These are phyloP conservation scores for Chrysina gloriosa DNA, from an alignment of 2,888 invertebrate genomes.

Conservation along the genomic window DNA sequence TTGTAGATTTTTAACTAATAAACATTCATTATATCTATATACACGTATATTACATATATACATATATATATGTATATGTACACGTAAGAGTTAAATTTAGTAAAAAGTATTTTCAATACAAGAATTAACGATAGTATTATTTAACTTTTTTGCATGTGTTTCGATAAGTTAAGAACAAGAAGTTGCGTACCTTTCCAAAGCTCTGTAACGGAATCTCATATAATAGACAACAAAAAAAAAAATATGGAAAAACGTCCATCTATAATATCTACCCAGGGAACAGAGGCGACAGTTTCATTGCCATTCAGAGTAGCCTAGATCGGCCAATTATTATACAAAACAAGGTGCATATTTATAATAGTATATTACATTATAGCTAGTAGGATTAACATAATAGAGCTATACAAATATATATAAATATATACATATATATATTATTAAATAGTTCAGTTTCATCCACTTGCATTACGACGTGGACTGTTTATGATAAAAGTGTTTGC, in stretches of 20 bases:
- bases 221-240: too few species aligned
- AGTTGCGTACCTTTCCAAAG: constrained; percentile 53
- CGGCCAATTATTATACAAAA: constrained; percentile 54
- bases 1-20: constrained; percentile 34
- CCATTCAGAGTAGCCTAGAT: constrained; percentile 55
- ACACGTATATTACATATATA: constrained; percentile 22
- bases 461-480: constrained; percentile 48
- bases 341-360: constrained; percentile 51
- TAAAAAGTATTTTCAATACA: constrained; percentile 61
- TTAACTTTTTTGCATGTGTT: constrained; percentile 57
- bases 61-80: constrained; percentile 9
- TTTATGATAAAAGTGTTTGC: constrained; percentile 46
- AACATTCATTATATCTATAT: constrained; percentile 33
- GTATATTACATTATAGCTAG: constrained; percentile 28
- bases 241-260: constrained; percentile 57
- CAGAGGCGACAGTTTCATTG: constrained; percentile 51
- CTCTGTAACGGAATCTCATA: constrained; percentile 50
- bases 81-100: constrained; percentile 52
- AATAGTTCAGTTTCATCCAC: constrained; percentile 50
- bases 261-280: constrained; percentile 54
- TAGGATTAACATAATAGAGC: constrained; percentile 27
- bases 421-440: constrained; percentile 43
- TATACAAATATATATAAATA: constrained; percentile 6
- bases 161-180: constrained; percentile 55
- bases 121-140: constrained; percentile 54